Conservation (phyloP, 2,888 invertebrate genomes). For the Salpingus planirostris region DNA sequence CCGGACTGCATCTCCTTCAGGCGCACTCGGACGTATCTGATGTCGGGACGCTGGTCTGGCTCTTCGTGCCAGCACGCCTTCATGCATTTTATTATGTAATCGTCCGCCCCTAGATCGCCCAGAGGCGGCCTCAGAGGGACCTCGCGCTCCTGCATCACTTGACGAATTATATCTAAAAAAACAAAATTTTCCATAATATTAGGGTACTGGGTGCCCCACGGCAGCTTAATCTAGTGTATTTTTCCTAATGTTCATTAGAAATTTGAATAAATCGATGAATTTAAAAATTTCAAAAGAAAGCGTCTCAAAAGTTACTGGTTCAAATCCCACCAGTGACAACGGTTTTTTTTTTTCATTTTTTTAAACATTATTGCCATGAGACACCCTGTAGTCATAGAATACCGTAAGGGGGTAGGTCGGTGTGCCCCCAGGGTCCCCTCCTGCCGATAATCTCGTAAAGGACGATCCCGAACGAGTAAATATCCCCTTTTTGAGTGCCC, state of each 20-base stretch:
- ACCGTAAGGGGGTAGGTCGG: conserved; percentile 31
- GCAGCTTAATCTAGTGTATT: too few relatives aligned
- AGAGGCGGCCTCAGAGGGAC: conserved; percentile 58
- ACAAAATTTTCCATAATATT: too few relatives aligned
- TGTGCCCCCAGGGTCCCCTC: conserved; percentile 72
- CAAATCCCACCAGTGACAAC: too few relatives aligned
- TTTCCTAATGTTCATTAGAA: too few relatives aligned
- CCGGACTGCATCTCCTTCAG: conserved; percentile 76
- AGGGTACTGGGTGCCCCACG: too few relatives aligned
- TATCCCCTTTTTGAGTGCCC: conserved; percentile 79
- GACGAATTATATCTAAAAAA: conserved; percentile 41
- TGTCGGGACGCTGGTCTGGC: conserved; percentile 68
- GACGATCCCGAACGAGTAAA: conserved; percentile 76
- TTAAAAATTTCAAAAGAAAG: too few relatives aligned
- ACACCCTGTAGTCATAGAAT: too few relatives aligned
- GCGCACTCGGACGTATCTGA: conserved; percentile 62
- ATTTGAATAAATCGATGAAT: too few relatives aligned
- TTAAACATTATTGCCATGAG: too few relatives aligned
- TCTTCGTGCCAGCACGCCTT: conserved; percentile 76
- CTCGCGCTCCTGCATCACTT: conserved; percentile 32
- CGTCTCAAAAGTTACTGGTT: too few relatives aligned
- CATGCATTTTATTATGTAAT: conserved; percentile 65
- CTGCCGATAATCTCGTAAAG: conserved; percentile 77
- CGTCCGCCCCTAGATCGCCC: conserved; percentile 56
- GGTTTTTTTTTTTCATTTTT: too few relatives aligned